Evolutionary conservation across 2,797 vertebrate genomes (phyloP), one percentile per base, ranked within the genome.

Genomic region (Aphelocoma californica): DNA sequence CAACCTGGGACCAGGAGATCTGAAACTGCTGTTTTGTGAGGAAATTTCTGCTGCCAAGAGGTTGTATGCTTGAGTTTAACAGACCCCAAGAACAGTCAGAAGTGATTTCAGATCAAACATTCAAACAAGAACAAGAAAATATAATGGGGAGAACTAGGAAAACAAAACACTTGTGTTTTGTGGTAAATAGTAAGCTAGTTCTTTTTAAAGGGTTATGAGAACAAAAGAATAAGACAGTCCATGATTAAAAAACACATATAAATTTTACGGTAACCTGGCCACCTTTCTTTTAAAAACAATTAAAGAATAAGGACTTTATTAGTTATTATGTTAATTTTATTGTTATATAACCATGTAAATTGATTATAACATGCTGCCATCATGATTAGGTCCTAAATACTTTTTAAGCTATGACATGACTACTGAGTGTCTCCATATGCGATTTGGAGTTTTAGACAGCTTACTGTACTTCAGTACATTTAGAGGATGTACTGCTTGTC

Each of bases 21-120:
- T 87, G 86, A 96, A 96, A 96, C 85, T 96, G 78, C 54, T 95
- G 58, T 77, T 97, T 94, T 90, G 73, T 71, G 77, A 95, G 85
- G 71, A 92, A 83, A 91, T 72, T 90, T 91, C 86, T 96, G 89
- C 93, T 96, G 95, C 79, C 96, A 92, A 85, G 86, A 93, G 90
- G 51, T 96, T 95, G 86, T 88, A 29, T 93, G 62, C 94, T 97
- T 97, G 90, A 92, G 81, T 95, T 90, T 94, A 94, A 94, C 95
- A 96, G 86, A 93, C 75, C 97, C 24, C 1, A 3, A 95, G 58
- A 89, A 89, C 64, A 87, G 86, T 88, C 42, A 93, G 53, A 91
- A 95, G 88, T 75, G 54, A 81, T 93, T 97, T 96, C 84, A 78
- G 57, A 92, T 93, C 74, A 96, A 97, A 96, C 56, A 95, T 74